Evolutionary conservation across 2,113 vertebrate species (phyloP), one percentile per base, ranked within the genome.

Genomic region (Anser cygnoides): DNA sequence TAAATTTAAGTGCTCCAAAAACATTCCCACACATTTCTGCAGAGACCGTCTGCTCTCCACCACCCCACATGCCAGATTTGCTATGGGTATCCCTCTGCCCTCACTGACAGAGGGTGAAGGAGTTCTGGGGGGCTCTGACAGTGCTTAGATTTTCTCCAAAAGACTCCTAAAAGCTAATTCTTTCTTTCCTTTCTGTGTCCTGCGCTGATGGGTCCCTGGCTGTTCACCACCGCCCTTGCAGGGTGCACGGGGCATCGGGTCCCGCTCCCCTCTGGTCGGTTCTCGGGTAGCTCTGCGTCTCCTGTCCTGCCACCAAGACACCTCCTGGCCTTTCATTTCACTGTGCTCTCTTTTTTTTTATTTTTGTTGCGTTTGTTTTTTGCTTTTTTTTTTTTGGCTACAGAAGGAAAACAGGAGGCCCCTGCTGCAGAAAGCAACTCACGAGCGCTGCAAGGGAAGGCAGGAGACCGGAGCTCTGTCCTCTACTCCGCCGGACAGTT

Each of bases 401-500:
- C 95, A 98, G 98, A 92, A 65, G n/a, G 92, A 19, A 59, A 90
- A 62, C 96, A 93, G 49, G 95, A 95, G 16, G 17, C n/a, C 3
- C 39, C 44, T 21, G 29, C 23, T 16, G 85, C 62, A 20, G 98
- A 97, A 46, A 91, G 62, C 62, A 87, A 10, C 6, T 63, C 31
- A 0, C 9, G 0, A 29, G 89, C 70, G 5, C 7, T 74, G 0
- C 95, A 95, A 44, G 95, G 84, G 46, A 93, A 77, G 37, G 55
- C 26, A 19, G 44, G 89, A 79, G 97, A 98, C 28, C 50, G 97
- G 94, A 91, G 95, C 88, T 67, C 97, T 0, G 7, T 93, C 65
- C 61, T 95, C 83, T 98, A 96, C 18, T 90, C 93, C 35, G 98
- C 98, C 6, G 98, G 99, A 1, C 99, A 99, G 97, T 98, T 99